phyloP scores from a whole-genome alignment of 2,888 invertebrate species.

The Geotrupes spiniger region DNA sequence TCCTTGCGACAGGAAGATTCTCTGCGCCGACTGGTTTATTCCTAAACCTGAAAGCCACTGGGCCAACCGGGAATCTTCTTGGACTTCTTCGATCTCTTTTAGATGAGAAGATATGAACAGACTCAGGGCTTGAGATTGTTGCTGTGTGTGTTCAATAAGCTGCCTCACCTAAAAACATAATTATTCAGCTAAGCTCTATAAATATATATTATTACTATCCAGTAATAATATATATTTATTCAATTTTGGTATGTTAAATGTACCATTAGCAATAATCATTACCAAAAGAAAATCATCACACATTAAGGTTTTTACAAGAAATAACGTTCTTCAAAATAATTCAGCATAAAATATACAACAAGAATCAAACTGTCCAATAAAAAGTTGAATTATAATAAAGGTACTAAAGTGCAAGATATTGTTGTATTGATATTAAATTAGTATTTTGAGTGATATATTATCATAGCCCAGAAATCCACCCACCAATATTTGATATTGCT shows the following conservation, averaged over 20 bases:
- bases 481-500: constrained; percentile 68
- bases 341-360: not conserved
- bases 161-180: constrained; percentile 38
- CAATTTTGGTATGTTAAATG: too few relatives aligned
- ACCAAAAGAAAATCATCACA: too few relatives aligned
- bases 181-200: constrained; percentile 39
- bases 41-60: constrained; percentile 71
- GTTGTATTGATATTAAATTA: not conserved
- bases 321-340: too few relatives aligned
- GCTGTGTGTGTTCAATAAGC: constrained; percentile 36
- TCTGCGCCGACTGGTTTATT: constrained; percentile 65
- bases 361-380: too few relatives aligned
- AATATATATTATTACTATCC: too few relatives aligned
- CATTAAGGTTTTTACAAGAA: too few relatives aligned
- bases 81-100: constrained; percentile 42
- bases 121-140: constrained; percentile 34
- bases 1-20: constrained; percentile 68
- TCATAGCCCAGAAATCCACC: constrained; percentile 46
- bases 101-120: constrained; percentile 39
- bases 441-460: too few relatives aligned
- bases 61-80: constrained; percentile 58
- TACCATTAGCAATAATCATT: too few relatives aligned
- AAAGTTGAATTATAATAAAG: too few relatives aligned
- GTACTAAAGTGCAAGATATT: not conserved
- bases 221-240: too few relatives aligned